Percentiles rank a stretch among this genome's conserved stretches.
Evolutionary conservation across 2,888 invertebrate species (phyloP).

Genomic region (Cordylochernes scorpioides): DNA sequence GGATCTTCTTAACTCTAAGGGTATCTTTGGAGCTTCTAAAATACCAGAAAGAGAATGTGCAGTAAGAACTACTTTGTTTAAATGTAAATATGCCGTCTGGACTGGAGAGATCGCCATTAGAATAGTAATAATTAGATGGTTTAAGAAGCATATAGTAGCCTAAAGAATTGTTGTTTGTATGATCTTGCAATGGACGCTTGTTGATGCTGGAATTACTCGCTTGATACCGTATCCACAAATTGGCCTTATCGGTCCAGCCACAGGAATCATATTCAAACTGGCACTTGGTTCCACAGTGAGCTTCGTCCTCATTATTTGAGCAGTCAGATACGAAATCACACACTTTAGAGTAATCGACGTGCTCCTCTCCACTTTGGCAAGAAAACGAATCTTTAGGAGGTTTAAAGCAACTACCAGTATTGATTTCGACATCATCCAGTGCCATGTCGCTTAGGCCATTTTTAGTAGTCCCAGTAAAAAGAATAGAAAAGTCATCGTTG

Average conservation of each 20-base stretch:
- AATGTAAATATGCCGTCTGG: constrained; percentile 2
- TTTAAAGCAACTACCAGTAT: constrained; percentile 5
- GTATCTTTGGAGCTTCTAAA: neutral
- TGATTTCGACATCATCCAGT: constrained; percentile 12
- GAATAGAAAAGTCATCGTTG: constrained; percentile 9
- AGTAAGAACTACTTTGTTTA: constrained; percentile 6
- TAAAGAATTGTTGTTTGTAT: constrained; percentile 4
- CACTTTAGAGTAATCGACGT: constrained; percentile 7
- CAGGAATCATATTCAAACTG: constrained; percentile 11
- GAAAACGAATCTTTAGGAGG: constrained; percentile 6
- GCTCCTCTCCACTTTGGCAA: constrained; percentile 4
- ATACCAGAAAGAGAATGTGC: constrained; percentile 8
- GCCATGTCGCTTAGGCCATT: constrained; percentile 12
- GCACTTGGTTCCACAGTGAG: constrained; percentile 18
- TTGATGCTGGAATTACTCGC: neutral
- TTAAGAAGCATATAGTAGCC: constrained; percentile 3
- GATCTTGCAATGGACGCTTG: constrained; percentile 4
- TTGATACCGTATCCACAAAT: constrained; percentile 2
- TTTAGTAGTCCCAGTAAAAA: constrained; percentile 9
- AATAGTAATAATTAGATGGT: too few relatives aligned
- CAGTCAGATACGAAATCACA: constrained; percentile 23
- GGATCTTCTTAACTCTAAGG: constrained; percentile 5
- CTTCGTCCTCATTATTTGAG: constrained; percentile 21
- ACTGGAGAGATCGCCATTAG: constrained; percentile 2
- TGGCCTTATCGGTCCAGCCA: constrained; percentile 6